Conservation (phyloP, 1,140 invertebrate genomes). For the Lucilia sericata region DNA sequence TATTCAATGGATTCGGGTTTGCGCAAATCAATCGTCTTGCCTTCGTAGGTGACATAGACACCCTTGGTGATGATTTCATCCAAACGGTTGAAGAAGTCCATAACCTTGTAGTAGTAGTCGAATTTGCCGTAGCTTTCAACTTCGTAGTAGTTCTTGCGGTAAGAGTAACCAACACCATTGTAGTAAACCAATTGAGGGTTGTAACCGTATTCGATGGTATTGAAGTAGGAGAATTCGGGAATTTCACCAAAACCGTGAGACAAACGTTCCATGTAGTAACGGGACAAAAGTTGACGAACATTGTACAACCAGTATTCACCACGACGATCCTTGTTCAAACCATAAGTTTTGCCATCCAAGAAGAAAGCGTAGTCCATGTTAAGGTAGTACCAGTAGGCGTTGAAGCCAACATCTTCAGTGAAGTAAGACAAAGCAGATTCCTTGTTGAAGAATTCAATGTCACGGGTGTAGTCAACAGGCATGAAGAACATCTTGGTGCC, state of each 20-base stretch:
- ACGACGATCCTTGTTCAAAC: conserved; percentile 70
- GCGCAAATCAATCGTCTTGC: conserved; percentile 70
- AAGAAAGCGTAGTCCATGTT: conserved; percentile 75
- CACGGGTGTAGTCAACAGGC: conserved; percentile 72
- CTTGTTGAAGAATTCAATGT: conserved; percentile 73
- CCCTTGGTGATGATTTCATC: conserved; percentile 75
- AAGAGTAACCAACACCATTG: conserved; percentile 76
- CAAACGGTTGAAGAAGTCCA: conserved; percentile 73
- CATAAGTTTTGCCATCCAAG: conserved; percentile 70
- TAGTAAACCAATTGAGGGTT: conserved; percentile 74
- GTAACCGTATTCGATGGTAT: conserved; percentile 73
- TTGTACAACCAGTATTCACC: conserved; percentile 75
- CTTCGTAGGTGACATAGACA: conserved; percentile 68
- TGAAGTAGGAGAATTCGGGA: conserved; percentile 71
- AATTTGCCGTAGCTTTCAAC: conserved; percentile 58
- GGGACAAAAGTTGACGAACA: conserved; percentile 74
- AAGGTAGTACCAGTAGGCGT: conserved; percentile 77
- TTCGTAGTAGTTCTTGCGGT: conserved; percentile 68
- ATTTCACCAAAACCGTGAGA: conserved; percentile 75
- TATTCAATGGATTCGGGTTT: conserved; percentile 72
- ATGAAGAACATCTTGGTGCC: conserved; percentile 56
- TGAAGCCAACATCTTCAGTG: conserved; percentile 80
- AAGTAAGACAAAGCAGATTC: conserved; percentile 76
- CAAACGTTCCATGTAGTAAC: conserved; percentile 78
- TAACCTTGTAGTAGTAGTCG: conserved; percentile 55